Conservation (phyloP, 2,888 invertebrate genomes). For the Drosophila bunnanda region DNA sequence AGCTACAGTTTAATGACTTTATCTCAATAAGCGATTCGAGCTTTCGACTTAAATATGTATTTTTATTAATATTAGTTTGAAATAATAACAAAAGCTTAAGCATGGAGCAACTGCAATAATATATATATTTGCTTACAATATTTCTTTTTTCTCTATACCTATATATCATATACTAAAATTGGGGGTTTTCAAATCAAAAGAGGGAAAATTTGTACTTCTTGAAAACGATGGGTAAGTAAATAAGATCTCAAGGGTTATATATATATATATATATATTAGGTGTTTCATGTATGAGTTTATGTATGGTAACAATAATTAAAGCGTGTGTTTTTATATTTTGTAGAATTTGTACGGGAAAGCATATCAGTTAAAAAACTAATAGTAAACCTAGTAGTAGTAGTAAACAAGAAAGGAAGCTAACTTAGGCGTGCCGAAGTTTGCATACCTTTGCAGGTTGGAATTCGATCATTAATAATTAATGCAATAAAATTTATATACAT, state of each 20-base stretch:
- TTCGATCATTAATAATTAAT: too few relatives aligned
- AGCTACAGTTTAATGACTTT: slow-evolving; percentile 84
- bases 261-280: not conserved
- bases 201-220: slow-evolving; percentile 57
- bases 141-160: slow-evolving; percentile 34
- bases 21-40: not conserved
- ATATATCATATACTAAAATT: slow-evolving; percentile 14
- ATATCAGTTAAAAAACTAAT: too few relatives aligned
- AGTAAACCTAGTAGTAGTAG: too few relatives aligned
- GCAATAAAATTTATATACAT: too few relatives aligned
- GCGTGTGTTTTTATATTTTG: not conserved
- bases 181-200: slow-evolving; percentile 40
- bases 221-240: slow-evolving; percentile 63
- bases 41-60: not conserved
- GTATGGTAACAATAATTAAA: not conserved
- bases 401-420: too few relatives aligned
- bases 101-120: slow-evolving; percentile 5
- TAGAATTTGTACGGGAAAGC: not conserved
- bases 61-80: not conserved
- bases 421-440: too few relatives aligned
- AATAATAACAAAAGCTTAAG: not conserved
- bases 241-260: not conserved
- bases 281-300: not conserved
- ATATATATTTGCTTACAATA: slow-evolving; percentile 10
- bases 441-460: too few relatives aligned